Percentiles rank a stretch among this genome's conserved stretches.
Evolutionary conservation across 2,888 invertebrate species (phyloP).

Genomic region (Drosophila antonietae): DNA sequence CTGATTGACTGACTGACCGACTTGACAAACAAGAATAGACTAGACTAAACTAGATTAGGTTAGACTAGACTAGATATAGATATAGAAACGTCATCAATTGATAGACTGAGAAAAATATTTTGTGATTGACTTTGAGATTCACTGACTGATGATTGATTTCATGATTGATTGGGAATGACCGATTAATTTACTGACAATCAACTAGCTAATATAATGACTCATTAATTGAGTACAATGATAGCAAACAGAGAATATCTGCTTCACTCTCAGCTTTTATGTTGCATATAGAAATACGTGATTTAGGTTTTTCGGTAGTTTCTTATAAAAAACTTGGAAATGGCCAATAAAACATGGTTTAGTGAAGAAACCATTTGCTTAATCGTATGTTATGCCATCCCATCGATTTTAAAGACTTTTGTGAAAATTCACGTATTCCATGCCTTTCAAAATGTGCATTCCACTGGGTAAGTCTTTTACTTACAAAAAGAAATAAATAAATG

Average conservation of each 20-base stretch:
- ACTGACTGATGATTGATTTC: background rate
- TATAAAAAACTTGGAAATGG: background rate
- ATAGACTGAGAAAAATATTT: background rate
- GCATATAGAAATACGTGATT: too few species aligned
- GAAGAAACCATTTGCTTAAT: background rate
- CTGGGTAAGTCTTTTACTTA: background rate
- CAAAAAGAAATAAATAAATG: background rate
- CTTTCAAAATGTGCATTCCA: constrained; percentile 2
- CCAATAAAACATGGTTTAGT: background rate
- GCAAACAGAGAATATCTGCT: too few species aligned
- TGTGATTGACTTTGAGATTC: background rate
- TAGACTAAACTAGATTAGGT: too few species aligned
- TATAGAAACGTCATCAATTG: background rate
- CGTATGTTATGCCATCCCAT: background rate
- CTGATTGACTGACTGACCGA: background rate
- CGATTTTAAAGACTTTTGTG: background rate
- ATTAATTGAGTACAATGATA: background rate
- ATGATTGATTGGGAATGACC: background rate
- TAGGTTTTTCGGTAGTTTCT: too few species aligned
- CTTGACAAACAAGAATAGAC: too few species aligned
- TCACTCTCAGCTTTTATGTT: too few species aligned
- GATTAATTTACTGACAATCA: too few species aligned
- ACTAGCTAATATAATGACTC: background rate
- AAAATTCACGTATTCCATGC: constrained; percentile 1
- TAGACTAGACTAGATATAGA: too few species aligned